Base-by-base conservation (phyloP, 1,140 invertebrate genomes). In the Ceratina australensis region DNA sequence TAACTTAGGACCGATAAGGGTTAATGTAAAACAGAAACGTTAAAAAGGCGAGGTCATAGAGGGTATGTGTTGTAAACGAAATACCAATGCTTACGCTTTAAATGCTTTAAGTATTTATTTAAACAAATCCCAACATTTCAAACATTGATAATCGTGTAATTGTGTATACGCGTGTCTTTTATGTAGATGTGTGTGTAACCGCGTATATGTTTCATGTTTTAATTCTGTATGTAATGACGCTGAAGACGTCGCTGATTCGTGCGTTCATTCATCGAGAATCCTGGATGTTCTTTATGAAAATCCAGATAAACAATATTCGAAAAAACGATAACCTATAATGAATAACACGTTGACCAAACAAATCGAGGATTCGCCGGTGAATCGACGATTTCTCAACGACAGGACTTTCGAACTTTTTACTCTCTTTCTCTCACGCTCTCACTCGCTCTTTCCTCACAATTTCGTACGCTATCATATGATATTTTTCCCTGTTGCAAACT, bases 91-190 rank as follows among this genome's bases (percentile, higher is more conserved):
- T 60, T 82, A 83, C 59, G 63, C 65, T 88, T 84, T 85, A 86
- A 90, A 90, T 91, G 88, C 84, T 90, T 91, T 82, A 91, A 87
- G 79, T 90, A 88, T 91, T 90, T 91, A 89, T 91, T 91, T 89
- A 91, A 90, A 90, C 89, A 90, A 92, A 91, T 89, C 81, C 82
- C 89, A 92, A 91, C 90, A 88, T 90, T 90, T 84, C 82, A 92
- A 92, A 91, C 89, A 92, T 90, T 87, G 83, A 92, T 91, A 88
- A 84, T 78, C 75, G 78, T 80, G 79, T 78, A 65, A 66, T 68
- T 49, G 63, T 67, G 52, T 74, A 28, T 54, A 50, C 72, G 24
- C 50, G 47, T 79, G 20, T 65, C 33, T 42, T 42, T 42, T 42
- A 50, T 20, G 15, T 74, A 64, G 63, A 54, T 69, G 28, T 24